Percentiles rank a stretch among this genome's conserved stretches.
These are phyloP conservation scores for Pteropus rufus DNA, from an alignment of 2,797 vertebrate genomes.

Conservation along the genomic window DNA sequence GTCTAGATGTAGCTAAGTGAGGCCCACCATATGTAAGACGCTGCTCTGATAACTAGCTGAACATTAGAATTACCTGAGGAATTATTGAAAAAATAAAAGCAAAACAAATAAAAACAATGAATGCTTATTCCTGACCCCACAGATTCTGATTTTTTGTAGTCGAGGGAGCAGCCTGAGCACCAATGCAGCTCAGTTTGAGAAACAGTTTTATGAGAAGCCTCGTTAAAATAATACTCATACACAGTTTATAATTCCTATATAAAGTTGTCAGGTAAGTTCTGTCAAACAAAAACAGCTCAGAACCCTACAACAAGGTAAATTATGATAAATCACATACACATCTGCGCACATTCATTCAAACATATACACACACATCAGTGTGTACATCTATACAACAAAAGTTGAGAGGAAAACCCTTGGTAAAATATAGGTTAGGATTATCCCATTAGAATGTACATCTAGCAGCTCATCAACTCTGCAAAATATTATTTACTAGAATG, in stretches of 20 bases:
- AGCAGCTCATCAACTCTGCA: background rate
- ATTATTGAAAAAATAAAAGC: background rate
- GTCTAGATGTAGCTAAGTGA: background rate
- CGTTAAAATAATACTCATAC: background rate
- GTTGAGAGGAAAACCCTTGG: background rate
- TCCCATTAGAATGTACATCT: background rate
- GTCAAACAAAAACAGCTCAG: background rate
- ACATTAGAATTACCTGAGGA: background rate
- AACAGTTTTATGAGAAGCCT: too few species aligned
- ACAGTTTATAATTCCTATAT: background rate
- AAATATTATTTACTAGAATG: background rate
- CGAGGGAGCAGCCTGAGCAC: too few species aligned
- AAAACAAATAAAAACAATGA: background rate
- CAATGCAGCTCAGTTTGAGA: too few species aligned
- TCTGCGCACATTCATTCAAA: background rate
- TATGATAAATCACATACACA: background rate
- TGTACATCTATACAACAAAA: background rate
- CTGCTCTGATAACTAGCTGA: background rate
- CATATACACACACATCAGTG: background rate
- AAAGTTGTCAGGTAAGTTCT: background rate
- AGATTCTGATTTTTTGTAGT: background rate
- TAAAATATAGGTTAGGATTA: background rate
- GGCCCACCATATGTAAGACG: background rate
- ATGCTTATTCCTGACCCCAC: background rate
- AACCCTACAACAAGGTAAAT: background rate